These are phyloP conservation scores for Pachyseris speciosa DNA, from an alignment of 64 coral and sea anemone species.

Conservation along the genomic window DNA sequence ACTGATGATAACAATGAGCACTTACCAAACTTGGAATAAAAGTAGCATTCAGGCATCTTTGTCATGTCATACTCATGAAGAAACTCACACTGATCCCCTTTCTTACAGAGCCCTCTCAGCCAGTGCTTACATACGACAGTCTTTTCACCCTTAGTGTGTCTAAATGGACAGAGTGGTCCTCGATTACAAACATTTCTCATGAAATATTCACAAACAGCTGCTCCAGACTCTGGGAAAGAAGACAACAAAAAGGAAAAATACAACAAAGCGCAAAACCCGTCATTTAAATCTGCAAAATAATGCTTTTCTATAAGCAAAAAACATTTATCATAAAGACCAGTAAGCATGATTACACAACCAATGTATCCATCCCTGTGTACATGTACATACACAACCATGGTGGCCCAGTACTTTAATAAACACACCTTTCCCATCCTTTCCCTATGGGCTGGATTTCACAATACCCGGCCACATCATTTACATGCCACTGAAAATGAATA, in stretches of 20 bases:
- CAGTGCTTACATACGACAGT: constrained; percentile 99
- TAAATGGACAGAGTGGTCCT: constrained; percentile 90
- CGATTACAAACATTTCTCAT: constrained; percentile 83
- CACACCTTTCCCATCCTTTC: too few species aligned
- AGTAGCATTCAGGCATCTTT: constrained; percentile 99
- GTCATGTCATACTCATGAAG: constrained; percentile 99
- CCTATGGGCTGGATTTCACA: neutral
- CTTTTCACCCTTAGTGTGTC: constrained; percentile 99
- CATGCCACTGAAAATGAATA: too few species aligned
- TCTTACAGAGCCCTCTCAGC: constrained; percentile 96
- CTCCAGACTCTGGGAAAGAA: constrained; percentile 86
- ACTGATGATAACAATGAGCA: neutral
- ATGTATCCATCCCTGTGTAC: too few species aligned
- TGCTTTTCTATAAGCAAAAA: neutral
- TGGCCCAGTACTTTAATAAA: too few species aligned
- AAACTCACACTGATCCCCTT: constrained; percentile 99
- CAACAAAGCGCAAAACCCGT: neutral
- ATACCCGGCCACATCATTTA: neutral
- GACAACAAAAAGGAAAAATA: neutral
- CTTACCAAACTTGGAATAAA: constrained; percentile 99
- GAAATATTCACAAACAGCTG: constrained; percentile 98
- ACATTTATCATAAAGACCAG: too few species aligned
- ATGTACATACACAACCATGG: too few species aligned
- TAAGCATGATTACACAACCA: too few species aligned
- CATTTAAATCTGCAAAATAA: constrained; percentile 34